A percentile compares a stretch with the other conserved stretches of the same genome.
Evolutionary conservation across 2,888 invertebrate species (phyloP).

Genomic region (Lasioglossum vierecki): DNA sequence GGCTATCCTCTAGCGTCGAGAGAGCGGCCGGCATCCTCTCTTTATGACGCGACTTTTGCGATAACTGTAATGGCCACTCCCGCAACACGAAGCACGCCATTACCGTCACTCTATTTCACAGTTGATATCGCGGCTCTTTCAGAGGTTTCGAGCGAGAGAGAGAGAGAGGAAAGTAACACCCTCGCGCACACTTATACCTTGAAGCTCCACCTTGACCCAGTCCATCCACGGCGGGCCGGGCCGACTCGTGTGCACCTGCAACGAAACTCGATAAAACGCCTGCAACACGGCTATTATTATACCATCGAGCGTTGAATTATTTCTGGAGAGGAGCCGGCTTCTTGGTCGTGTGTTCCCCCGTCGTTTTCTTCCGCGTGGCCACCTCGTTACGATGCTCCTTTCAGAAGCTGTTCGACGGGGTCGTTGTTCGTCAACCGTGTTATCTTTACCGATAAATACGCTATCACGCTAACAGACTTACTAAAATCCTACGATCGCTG

Average conservation of each 20-base stretch:
- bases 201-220: conserved; percentile 68
- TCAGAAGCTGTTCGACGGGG: neutral
- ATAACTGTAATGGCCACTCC: conserved; percentile 78
- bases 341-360: neutral
- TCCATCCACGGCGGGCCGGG: conserved; percentile 47
- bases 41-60: conserved; percentile 73
- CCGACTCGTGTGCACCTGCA: conserved; percentile 24
- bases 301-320: conserved; percentile 39
- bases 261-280: conserved; percentile 51
- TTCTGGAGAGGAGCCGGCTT: conserved; percentile 8
- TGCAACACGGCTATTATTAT: conserved; percentile 34
- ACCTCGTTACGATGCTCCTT: neutral
- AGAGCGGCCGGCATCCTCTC: conserved; percentile 47
- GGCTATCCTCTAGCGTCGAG: conserved; percentile 2
- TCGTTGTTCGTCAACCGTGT: neutral
- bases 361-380: neutral
- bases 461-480: neutral
- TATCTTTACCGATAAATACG: neutral
- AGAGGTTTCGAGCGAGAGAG: conserved; percentile 15
- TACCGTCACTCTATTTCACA: conserved; percentile 76
- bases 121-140: conserved; percentile 68
- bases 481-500: neutral
- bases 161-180: too few relatives aligned
- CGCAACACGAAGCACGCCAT: conserved; percentile 72
- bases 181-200: conserved; percentile 10